phyloP scores from a whole-genome alignment of 2,888 invertebrate species.

The Geotrupes spiniger region DNA sequence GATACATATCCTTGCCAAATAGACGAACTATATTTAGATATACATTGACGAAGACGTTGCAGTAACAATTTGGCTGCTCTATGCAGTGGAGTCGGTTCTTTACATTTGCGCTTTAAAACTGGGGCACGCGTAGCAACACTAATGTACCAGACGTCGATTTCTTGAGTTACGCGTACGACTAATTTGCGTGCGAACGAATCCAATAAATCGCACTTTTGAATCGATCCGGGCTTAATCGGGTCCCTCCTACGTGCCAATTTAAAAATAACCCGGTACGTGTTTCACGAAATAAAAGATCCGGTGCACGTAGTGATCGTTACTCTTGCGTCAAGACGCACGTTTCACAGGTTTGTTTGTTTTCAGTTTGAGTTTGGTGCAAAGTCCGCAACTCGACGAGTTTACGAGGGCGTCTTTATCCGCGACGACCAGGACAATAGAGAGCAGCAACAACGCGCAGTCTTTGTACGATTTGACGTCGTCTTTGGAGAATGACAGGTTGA shows the following conservation, averaged over 20 bases:
- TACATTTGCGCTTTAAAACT: no score
- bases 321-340: no score
- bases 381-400: slow-evolving; percentile 29
- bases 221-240: not conserved
- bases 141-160: no score
- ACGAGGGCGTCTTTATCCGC: slow-evolving; percentile 20
- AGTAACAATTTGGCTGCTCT: slow-evolving; percentile 18
- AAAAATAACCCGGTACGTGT: slow-evolving; percentile 10
- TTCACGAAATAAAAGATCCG: no score
- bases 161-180: no score
- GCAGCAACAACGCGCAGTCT: slow-evolving; percentile 26
- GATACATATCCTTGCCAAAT: slow-evolving; percentile 15
- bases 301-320: no score
- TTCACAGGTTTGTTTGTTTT: no score
- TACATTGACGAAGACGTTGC: slow-evolving; percentile 12
- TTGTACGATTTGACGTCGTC: slow-evolving; percentile 56
- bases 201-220: no score
- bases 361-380: slow-evolving; percentile 37
- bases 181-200: no score
- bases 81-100: not conserved
- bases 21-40: slow-evolving; percentile 21
- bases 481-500: slow-evolving; percentile 38
- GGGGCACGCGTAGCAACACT: no score
- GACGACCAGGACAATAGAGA: slow-evolving; percentile 13
- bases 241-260: slow-evolving; percentile 14